Base-by-base conservation (phyloP, 2,888 invertebrate species). In the Drosophila buzzatii region DNA sequence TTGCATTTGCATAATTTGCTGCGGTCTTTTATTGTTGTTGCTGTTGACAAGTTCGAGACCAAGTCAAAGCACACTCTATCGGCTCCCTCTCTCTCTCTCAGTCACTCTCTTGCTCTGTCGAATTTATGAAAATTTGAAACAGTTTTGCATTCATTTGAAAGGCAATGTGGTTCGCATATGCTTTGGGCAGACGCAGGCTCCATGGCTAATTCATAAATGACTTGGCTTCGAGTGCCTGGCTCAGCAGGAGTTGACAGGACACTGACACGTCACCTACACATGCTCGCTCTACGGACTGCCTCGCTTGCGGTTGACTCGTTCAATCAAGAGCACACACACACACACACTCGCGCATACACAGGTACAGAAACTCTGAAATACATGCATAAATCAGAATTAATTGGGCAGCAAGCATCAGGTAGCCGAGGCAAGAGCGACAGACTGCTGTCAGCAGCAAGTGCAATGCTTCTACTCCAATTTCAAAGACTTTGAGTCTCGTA, bases 1-100 rank as follows among this genome's bases (percentile, higher is more conserved):
- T 73, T 76, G 66, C 58, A 77, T 77, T 77, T 77, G 74, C 76
- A 77, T 77, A 77, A 77, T 77, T 73, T 70, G 73, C 70, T 70
- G 76, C 73, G 76, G 76, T 73, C 66, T 63, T 57, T 51, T 58
- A 73, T 73, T 60, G 56, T 58, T 74, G 51, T 23, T 53, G 37
- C 12, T 23, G 33, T 51, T 31, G 51, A 31, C 35, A 51, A 52
- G 58, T 58, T 62, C 45, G 42, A 44, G 41, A 49, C 61, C 44
- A 61, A 42, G 52, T 57, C 52, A 57, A 65, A 23, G 44, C 60
- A 27, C 27, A 27, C 27, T 27, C 45, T 5, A n/a, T 52, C 27
- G 8, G 31, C 27, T 10, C 47, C 10, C 47, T 10, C 47, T 47
- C 3, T 45, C 47, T 27, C 10, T n/a, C 10, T 55, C 27, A 45